phyloP scores from a whole-genome alignment of 2,888 invertebrate species.

The Leptinotarsa juncta region DNA sequence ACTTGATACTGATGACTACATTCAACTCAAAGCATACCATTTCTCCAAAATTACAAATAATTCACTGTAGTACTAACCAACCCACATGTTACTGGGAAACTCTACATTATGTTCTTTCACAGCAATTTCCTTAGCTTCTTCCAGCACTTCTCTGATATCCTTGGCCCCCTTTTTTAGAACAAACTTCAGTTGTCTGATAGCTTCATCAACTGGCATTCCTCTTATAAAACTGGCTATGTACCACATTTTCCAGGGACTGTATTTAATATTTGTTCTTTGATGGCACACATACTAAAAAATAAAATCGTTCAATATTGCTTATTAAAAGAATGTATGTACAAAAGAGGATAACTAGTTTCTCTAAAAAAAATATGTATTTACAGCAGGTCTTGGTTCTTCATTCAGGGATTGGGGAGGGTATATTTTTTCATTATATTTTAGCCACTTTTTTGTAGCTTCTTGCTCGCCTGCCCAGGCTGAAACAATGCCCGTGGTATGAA shows the following conservation, averaged over 20 bases:
- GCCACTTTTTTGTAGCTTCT: conserved; percentile 69
- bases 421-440: conserved; percentile 78
- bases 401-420: conserved; percentile 82
- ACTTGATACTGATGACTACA: neutral
- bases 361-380: conserved; percentile 66
- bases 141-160: conserved; percentile 79
- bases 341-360: too few species aligned
- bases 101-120: conserved; percentile 92
- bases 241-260: conserved; percentile 94
- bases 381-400: conserved; percentile 85
- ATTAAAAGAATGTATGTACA: too few species aligned
- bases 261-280: conserved; percentile 85
- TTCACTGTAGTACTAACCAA: conserved; percentile 73
- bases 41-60: neutral
- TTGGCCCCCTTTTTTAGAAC: conserved; percentile 82
- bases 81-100: conserved; percentile 94
- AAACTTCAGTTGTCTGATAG: conserved; percentile 89
- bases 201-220: conserved; percentile 95
- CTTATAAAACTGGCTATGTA: conserved; percentile 88
- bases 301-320: too few species aligned
- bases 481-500: conserved; percentile 30
- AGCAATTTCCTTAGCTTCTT: conserved; percentile 91
- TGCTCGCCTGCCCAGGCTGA: conserved; percentile 33
- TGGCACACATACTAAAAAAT: conserved; percentile 87
- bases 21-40: neutral